Conservation (phyloP, 2,113 vertebrate genomes). For the Asarcornis scutulata region DNA sequence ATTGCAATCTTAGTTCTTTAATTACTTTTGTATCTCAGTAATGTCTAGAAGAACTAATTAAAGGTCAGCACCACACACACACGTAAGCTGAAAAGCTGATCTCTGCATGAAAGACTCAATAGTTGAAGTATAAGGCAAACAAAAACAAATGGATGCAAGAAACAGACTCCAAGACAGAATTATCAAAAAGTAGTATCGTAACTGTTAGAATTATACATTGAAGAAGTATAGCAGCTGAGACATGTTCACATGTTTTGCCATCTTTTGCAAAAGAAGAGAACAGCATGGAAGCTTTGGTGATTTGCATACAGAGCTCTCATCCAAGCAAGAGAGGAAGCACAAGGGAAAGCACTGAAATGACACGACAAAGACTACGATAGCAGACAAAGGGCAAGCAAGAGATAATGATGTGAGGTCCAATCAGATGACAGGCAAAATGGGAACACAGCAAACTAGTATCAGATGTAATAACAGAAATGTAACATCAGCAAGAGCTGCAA, state of each 20-base stretch:
- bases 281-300: neutral
- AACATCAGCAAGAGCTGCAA: neutral
- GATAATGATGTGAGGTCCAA: neutral
- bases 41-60: neutral
- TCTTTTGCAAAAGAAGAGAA: neutral
- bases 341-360: neutral
- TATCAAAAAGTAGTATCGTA: neutral
- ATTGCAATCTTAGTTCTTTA: neutral
- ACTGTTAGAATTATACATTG: neutral
- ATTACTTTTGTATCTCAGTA: neutral
- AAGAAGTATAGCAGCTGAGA: neutral
- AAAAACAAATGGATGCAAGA: neutral
- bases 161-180: neutral
- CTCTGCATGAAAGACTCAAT: neutral
- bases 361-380: neutral
- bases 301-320: neutral
- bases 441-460: neutral
- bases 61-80: neutral
- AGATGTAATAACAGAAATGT: neutral
- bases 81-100: neutral
- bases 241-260: neutral
- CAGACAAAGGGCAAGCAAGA: slow-evolving; percentile 7
- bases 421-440: neutral
- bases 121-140: neutral
- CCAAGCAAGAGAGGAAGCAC: neutral